Base-by-base conservation (phyloP, 2,888 invertebrate genomes). In the Catocala sponsa region DNA sequence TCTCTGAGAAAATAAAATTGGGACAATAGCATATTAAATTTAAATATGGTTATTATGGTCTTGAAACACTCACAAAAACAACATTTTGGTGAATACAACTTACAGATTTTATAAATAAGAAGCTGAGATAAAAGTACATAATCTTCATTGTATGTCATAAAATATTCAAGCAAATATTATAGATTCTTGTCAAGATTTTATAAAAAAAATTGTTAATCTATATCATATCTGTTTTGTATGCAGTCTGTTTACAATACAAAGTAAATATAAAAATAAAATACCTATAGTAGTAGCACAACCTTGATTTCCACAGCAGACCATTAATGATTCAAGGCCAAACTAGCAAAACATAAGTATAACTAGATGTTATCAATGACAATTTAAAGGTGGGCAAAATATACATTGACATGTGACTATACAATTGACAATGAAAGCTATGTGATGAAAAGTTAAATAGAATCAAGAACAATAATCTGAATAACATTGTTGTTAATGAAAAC, bases 271-370 rank as follows among this genome's bases (percentile, higher is more conserved):
- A 44, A 12, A 44, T 44, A 38, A 55, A 44, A 44, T 9, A 44
- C 33, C 13, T 10, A 49, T 46, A 61, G 35, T n/a, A 53, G n/a
- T 42, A 43, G 48, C 9, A 12, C 15, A 68, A 49, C 55, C 51
- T 57, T 48, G 53, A 55, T 60, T 58, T 50, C 44, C 32, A 54
- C 41, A 63, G 47, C 11, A 74, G 54, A 57, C 52, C 49, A 55
- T 50, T 69, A 69, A 46, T 53, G 49, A 63, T 64, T 68, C 72
- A 74, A 77, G 76, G 76, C 54, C 61, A 63, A 57, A 64, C 50
- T 60, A 66, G 15, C 58, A 50, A 68, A 61, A 67, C 44, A 67
- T 46, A 55, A n/a, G 53, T 2, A 2, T 42, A 59, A 11, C 7
- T 61, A 44, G 63, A 70, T 70, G 46, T 51, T 68, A 66, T 62